Evolutionary conservation across 64 coral and sea anemone genomes (phyloP), one percentile per base, ranked within the genome.

Genomic region (Actinia equina): DNA sequence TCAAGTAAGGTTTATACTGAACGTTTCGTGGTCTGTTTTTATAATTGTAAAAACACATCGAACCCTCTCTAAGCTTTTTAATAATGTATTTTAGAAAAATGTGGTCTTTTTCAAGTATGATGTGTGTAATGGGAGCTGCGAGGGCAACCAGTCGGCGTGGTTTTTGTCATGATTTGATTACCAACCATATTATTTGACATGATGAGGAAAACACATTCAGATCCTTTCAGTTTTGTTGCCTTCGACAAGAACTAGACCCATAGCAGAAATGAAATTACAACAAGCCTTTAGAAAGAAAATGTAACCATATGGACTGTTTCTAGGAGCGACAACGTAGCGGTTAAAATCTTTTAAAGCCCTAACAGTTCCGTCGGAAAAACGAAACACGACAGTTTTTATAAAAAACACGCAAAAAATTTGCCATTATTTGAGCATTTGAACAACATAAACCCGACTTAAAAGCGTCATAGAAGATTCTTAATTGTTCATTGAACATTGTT

Each of bases 141-240:
- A 74, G n/a, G 69, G 13, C 26, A 74, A 74, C 69, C 11, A 74
- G n/a, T 74, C 69, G 69, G 69, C 69, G 27, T 30, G 69, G 27
- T 41, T 74, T 74, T 74, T 30, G 63, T 69, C 19, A 69, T 69
- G 63, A 69, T 69, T 69, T 69, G 63, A 69, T 69, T 69, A 69
- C 63, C 19, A 69, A 69, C 63, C 63, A 69, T 7, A 37, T 37
- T 37, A 37, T 37, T 37, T 69, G 63, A 69, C 63, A 69, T 60
- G 63, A 69, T 60, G 63, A 7, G 63, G 63, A 69, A 74, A 74
- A 74, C 23, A 41, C 69, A 27, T 74, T 74, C 12, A 74, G 41
- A 41, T 74, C 69, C 62, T 37, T 74, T 74, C 27, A 74, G 69
- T 37, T 65, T 74, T 74, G 27, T 74, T 15, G 69, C 12, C 1